Evolutionary conservation across 1,140 invertebrate species (phyloP).

Genomic region (Cyclargus thomasi): DNA sequence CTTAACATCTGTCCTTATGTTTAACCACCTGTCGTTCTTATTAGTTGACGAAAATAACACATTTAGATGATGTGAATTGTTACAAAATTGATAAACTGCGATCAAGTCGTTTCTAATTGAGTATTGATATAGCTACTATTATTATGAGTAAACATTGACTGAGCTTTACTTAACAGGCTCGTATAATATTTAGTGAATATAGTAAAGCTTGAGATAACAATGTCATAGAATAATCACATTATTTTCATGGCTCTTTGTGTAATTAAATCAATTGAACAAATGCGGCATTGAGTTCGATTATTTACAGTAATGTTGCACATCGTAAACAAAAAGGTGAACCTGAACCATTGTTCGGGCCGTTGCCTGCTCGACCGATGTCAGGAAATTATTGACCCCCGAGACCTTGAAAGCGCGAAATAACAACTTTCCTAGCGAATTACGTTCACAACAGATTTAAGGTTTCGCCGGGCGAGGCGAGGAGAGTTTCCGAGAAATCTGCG

Average conservation of each 20-base stretch:
- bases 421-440: constrained; percentile 1
- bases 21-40: constrained; percentile 2
- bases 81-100: too few species aligned
- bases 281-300: not conserved
- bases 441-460: not conserved
- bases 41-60: not conserved
- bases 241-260: too few species aligned
- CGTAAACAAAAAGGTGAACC: not conserved
- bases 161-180: too few species aligned
- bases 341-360: too few species aligned
- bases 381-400: not conserved
- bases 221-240: not conserved
- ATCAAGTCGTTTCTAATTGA: too few species aligned
- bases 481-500: constrained; percentile 1
- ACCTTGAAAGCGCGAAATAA: not conserved
- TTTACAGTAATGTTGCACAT: not conserved
- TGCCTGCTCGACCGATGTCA: not conserved
- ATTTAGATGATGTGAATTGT: too few species aligned
- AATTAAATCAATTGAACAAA: not conserved
- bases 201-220: not conserved
- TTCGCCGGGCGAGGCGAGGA: not conserved
- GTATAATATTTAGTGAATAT: too few species aligned
- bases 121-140: too few species aligned
- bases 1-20: not conserved
- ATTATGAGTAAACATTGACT: too few species aligned